Base-by-base conservation (phyloP, 1,140 invertebrate genomes). In the Drosophila sulfurigaster region DNA sequence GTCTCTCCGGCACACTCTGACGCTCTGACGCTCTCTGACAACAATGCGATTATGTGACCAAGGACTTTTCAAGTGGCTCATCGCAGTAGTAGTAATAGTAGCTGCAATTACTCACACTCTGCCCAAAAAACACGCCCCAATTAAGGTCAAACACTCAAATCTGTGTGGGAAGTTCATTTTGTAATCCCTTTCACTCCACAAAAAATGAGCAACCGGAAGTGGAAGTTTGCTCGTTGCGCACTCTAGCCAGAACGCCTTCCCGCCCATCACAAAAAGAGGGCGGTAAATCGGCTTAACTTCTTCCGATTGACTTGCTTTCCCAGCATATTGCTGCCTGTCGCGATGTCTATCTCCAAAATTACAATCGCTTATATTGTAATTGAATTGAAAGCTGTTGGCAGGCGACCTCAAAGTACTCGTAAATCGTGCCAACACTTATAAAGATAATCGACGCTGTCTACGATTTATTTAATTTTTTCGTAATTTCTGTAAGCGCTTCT, bases 111-210 rank as follows among this genome's bases (percentile, higher is more conserved):
- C 85, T 79, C 85, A 85, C 72, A 70, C 81, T 65, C 74, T 52
- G 13, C 25, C 45, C 63, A 48, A 60, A 79, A 75, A 77, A 75
- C 82, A 91, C 80, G 77, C 76, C 82, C 82, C 79, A 90, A 91
- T 91, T 91, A 91, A 82, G 70, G 65, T 62, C 32, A 57, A 57
- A 41, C 49, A 69, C 60, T 54, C 56, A 91, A 91, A 91, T 91
- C 88, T 81, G 83, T 91, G 88, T 91, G 88, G 88, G 88, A 91
- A 91, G 83, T 75, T 79, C 41, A 65, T 69, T 79, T 76, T 78
- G 75, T 57, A 48, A 75, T 70, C 71, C 49, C 56, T 49, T 25
- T 71, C 57, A 56, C 45, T 52, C 52, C 54, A 35, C 32, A 57
- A 71, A 68, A 75, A 82, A 72, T 62, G 79, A 87, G 66, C 76